Evolutionary conservation across 2,888 invertebrate species (phyloP), one percentile per base, ranked within the genome.

Genomic region (Ecliptopera silaceata): DNA sequence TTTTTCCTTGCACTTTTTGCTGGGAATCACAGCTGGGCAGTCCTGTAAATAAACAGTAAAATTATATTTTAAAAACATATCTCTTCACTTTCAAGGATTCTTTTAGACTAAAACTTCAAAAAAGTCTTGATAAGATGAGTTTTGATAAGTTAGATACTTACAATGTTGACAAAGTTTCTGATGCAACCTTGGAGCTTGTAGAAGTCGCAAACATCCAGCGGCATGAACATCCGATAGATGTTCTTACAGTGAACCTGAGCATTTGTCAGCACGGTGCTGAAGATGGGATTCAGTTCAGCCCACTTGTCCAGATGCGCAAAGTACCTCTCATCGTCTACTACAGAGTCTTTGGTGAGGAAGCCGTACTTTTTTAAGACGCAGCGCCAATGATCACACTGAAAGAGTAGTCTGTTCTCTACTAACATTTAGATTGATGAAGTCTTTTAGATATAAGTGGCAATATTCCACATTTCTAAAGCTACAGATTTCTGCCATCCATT

Each of bases 231-330:
- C 36, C 68, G 56, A 12, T 64, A 66, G 0, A 10, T 4, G 8
- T 75, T 70, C 17, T 75, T 80, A 61, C 87, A 88, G 39, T 66
- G 48, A 0, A 65, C 48, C 60, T 82, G 84, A 0, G 82, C 84
- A 10, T 69, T 71, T 0, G 65, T 5, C 57, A 86, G 72, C 0
- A 77, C 69, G 0, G 67, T 69, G 2, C 56, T 60, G 58, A 86
- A 88, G 1, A 61, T 59, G 0, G 77, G 75, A 32, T 88, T 88
- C 0, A 84, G 61, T 1, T 70, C 63, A 0, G 75, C 74, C 88
- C 88, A 88, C 38, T 72, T 71, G 34, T 82, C 79, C 0, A 88
- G 70, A 56, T 88, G 85, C 0, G 31, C 44, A 38, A 61, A 84
- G 52, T 80, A 84, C 62, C 77, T 82, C 0, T 77, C 77, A 2